phyloP scores from a whole-genome alignment of 2,113 vertebrate genomes.

The Tringa solitaria region DNA sequence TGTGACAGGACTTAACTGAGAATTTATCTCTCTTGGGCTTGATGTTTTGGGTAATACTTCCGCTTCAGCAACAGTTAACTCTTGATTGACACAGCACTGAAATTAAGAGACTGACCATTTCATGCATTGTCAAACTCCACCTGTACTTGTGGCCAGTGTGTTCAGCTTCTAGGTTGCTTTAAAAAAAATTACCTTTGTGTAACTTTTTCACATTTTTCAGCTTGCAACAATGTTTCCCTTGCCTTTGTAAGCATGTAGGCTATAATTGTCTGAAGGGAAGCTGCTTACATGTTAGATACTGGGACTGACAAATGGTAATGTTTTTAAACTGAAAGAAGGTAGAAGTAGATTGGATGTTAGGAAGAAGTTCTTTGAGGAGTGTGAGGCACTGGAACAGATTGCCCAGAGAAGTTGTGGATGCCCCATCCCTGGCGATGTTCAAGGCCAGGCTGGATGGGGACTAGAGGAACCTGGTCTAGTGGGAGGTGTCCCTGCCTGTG shows the following conservation, averaged over 20 bases:
- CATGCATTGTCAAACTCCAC: background rate
- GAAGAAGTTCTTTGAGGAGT: background rate
- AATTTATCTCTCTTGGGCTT: background rate
- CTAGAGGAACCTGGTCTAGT: too few species aligned
- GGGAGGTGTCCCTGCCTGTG: background rate
- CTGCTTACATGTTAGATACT: fast-evolving
- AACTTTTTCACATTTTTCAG: background rate
- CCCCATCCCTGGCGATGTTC: background rate
- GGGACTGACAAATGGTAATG: background rate
- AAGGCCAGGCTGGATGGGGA: background rate
- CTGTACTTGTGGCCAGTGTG: background rate
- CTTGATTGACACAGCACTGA: background rate
- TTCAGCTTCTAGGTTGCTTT: background rate
- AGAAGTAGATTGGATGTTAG: background rate
- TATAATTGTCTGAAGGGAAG: background rate
- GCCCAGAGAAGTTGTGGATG: background rate
- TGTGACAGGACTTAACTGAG: background rate
- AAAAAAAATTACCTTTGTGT: background rate
- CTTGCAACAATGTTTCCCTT: fast-evolving
- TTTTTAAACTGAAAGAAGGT: background rate
- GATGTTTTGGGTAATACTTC: background rate
- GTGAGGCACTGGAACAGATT: background rate
- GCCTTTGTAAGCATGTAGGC: background rate
- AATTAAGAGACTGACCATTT: background rate
- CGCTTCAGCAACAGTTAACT: background rate